phyloP scores from a whole-genome alignment of 2,888 invertebrate genomes.

The Tipula helvola region DNA sequence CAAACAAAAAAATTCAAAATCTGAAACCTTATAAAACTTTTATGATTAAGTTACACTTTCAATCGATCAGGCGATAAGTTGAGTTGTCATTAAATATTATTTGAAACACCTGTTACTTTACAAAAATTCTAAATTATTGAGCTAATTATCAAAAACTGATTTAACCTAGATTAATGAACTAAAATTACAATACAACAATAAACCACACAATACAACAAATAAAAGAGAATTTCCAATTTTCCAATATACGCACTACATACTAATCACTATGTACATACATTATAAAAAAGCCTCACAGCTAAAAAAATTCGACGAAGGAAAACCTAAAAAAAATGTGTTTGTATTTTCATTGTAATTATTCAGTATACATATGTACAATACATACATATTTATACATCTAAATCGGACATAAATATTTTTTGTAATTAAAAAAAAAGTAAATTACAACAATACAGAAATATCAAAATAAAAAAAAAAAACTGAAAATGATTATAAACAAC shows the following conservation, averaged over 20 bases:
- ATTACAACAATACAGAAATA: background rate
- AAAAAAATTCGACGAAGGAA: background rate
- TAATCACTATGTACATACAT: background rate
- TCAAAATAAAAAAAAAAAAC: background rate
- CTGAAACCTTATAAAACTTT: no score
- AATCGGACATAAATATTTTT: background rate
- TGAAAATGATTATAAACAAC: background rate
- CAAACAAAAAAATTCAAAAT: no score
- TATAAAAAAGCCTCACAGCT: background rate
- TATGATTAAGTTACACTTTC: no score
- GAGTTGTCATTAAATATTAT: no score
- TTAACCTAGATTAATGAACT: background rate
- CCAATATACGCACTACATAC: background rate
- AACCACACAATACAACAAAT: background rate
- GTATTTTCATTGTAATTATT: background rate
- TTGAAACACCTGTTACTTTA: background rate
- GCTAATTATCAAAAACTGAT: background rate
- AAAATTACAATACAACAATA: background rate
- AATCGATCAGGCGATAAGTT: no score
- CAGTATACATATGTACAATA: background rate
- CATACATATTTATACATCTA: background rate
- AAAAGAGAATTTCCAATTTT: background rate
- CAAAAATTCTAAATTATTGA: background rate
- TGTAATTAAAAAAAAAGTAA: background rate
- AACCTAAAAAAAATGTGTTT: background rate